Conservation (phyloP, 1,140 invertebrate genomes). For the Delia radicum region DNA sequence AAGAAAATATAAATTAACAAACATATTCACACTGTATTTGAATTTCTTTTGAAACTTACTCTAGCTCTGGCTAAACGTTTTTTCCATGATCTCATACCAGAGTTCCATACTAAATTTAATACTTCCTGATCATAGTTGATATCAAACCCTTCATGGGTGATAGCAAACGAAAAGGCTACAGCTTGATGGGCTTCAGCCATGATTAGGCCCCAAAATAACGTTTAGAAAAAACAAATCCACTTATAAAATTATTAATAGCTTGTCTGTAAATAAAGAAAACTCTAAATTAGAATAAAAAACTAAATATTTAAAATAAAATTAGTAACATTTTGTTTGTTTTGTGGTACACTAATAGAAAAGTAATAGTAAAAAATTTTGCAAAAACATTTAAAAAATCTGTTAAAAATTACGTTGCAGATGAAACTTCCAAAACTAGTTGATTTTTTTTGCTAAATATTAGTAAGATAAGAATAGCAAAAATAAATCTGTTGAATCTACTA, state of each 20-base stretch:
- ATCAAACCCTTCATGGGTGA: conserved; percentile 96
- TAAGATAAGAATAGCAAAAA: too few relatives aligned
- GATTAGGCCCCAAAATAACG: background rate
- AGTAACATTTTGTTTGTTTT: too few relatives aligned
- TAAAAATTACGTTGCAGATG: too few relatives aligned
- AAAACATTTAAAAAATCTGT: too few relatives aligned
- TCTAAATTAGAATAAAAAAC: background rate
- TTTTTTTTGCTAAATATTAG: too few relatives aligned
- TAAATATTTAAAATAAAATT: background rate
- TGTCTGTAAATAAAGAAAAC: background rate
- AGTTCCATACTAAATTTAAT: conserved; percentile 84
- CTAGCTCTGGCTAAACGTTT: conserved; percentile 83
- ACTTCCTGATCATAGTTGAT: conserved; percentile 96
- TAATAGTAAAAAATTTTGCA: too few relatives aligned
- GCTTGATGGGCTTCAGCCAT: conserved; percentile 99
- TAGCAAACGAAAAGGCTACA: conserved; percentile 95
- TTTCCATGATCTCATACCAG: conserved; percentile 91
- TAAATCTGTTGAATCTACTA: too few relatives aligned
- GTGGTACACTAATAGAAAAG: too few relatives aligned
- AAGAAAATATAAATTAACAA: conserved; percentile 9
- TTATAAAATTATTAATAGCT: background rate
- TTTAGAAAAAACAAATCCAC: background rate
- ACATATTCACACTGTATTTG: background rate
- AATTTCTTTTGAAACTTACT: conserved; percentile 61
- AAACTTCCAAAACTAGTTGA: too few relatives aligned